phyloP scores from a whole-genome alignment of 2,797 vertebrate species.

The Dicrostonyx torquatus region DNA sequence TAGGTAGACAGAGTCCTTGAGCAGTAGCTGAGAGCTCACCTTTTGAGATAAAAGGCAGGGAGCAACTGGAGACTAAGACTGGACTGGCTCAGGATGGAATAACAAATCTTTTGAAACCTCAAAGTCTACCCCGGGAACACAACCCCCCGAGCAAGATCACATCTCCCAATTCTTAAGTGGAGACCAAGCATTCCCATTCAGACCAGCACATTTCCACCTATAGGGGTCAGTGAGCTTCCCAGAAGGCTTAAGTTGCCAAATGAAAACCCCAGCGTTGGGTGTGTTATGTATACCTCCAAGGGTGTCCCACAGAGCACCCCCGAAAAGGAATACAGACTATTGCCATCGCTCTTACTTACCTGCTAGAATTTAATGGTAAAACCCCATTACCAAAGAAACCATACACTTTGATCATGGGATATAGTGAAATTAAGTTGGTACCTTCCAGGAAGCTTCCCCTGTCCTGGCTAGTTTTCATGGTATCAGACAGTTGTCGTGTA shows the following conservation, averaged over 20 bases:
- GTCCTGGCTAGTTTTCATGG: neutral
- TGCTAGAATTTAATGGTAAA: no score
- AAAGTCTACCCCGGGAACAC: neutral
- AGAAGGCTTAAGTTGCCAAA: neutral
- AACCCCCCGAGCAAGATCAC: neutral
- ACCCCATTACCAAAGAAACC: neutral
- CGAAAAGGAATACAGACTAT: neutral
- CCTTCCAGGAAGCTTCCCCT: no score
- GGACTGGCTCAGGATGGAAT: neutral
- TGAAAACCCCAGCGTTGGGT: neutral
- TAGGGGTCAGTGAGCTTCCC: neutral
- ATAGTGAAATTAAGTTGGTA: neutral
- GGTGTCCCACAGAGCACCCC: neutral
- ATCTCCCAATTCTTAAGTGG: neutral
- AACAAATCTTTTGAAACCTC: neutral
- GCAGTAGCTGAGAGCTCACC: neutral
- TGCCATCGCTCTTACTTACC: neutral
- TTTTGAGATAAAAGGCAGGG: no score
- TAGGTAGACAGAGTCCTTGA: neutral
- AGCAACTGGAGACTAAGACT: neutral
- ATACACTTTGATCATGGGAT: no score
- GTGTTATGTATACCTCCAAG: neutral
- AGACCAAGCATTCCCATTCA: neutral
- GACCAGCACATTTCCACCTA: neutral
- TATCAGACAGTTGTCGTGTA: neutral